phyloP scores from a whole-genome alignment of 2,797 vertebrate species.

The Rhadinocentrus ornatus region DNA sequence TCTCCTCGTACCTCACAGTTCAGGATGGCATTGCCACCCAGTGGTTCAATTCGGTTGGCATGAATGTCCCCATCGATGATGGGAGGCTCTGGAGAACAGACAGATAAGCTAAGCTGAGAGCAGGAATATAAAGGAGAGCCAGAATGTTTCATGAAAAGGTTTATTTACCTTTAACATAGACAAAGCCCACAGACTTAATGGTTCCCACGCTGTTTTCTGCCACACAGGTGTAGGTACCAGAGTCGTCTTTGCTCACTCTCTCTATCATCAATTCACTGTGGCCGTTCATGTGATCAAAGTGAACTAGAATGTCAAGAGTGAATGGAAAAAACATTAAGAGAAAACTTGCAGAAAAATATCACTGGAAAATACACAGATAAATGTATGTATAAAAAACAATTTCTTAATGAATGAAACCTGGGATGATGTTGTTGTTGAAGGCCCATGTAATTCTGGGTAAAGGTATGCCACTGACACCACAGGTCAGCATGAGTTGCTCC shows the following conservation, averaged over 20 bases:
- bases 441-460: slow-evolving; percentile 91
- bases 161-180: slow-evolving; percentile 92
- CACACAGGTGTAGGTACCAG: slow-evolving; percentile 92
- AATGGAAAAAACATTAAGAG: slow-evolving; percentile 3
- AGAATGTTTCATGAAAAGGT: background rate
- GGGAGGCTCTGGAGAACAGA: slow-evolving; percentile 88
- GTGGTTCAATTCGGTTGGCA: slow-evolving; percentile 88
- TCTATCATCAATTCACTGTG: slow-evolving; percentile 92
- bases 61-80: slow-evolving; percentile 92
- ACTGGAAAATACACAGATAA: background rate
- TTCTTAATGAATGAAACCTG: slow-evolving; percentile 80
- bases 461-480: slow-evolving; percentile 88
- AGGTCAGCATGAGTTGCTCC: slow-evolving; percentile 88
- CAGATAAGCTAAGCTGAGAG: background rate
- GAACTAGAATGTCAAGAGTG: slow-evolving; percentile 75
- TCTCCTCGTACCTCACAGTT: slow-evolving; percentile 95
- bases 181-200: slow-evolving; percentile 91
- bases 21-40: slow-evolving; percentile 92
- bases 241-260: slow-evolving; percentile 90
- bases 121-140: background rate
- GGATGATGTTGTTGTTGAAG: slow-evolving; percentile 94
- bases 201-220: slow-evolving; percentile 91
- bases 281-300: slow-evolving; percentile 84
- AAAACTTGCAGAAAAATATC: background rate
- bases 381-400: background rate